Conservation (phyloP, 2,113 vertebrate species). For the Suncus etruscus region DNA sequence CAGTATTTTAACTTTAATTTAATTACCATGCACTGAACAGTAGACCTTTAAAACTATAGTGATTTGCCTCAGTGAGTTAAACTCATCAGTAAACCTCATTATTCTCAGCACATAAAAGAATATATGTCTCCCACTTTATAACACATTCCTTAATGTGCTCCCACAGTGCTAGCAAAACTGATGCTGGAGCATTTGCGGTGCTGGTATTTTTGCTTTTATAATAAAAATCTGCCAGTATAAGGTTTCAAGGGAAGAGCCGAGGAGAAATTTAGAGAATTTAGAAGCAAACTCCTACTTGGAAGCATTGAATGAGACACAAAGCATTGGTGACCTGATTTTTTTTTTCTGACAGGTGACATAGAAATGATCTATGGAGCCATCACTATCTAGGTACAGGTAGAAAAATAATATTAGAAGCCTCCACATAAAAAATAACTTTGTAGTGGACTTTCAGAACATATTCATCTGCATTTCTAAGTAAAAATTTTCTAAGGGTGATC, state of each 20-base stretch:
- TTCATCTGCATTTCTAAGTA: background rate
- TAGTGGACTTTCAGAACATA: background rate
- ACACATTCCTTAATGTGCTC: constrained; percentile 62
- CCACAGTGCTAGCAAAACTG: constrained; percentile 65
- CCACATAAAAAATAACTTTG: background rate
- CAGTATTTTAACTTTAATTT: constrained; percentile 83
- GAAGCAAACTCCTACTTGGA: constrained; percentile 8
- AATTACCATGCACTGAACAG: constrained; percentile 79
- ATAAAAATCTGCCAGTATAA: constrained; percentile 61
- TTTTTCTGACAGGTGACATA: constrained; percentile 67
- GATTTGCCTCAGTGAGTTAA: constrained; percentile 79
- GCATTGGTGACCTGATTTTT: constrained; percentile 45
- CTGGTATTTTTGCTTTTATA: constrained; percentile 67
- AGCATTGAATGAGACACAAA: background rate
- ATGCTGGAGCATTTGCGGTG: constrained; percentile 22
- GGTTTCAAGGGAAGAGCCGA: background rate
- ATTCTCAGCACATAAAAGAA: constrained; percentile 74
- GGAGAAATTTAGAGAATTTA: background rate
- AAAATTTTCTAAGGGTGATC: background rate
- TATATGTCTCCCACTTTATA: constrained; percentile 72
- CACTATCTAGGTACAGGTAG: background rate
- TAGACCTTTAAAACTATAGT: constrained; percentile 79
- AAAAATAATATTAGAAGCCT: constrained; percentile 39
- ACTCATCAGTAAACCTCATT: constrained; percentile 79
- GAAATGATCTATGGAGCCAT: constrained; percentile 68